These are phyloP conservation scores for Syndactyla subalaris DNA, from an alignment of 2,797 vertebrate genomes.

Conservation along the genomic window DNA sequence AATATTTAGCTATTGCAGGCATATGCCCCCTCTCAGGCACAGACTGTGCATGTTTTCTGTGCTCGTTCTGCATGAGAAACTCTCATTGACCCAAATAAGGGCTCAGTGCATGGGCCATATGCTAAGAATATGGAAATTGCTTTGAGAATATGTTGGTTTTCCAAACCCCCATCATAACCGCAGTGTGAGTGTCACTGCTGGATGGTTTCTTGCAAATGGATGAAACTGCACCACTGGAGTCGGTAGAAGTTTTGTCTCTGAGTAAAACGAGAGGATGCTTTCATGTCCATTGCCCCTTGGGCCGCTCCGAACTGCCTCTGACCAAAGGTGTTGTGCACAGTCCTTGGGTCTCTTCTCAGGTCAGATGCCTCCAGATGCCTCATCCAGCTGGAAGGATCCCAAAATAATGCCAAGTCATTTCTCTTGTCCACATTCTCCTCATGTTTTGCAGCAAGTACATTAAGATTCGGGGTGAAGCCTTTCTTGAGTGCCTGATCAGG, in stretches of 20 bases:
- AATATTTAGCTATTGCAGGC: constrained; percentile 52
- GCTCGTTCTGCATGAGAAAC: constrained; percentile 56
- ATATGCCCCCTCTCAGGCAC: constrained; percentile 32
- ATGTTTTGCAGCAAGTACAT: not conserved
- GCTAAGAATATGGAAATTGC: constrained; percentile 37
- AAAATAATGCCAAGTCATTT: not conserved
- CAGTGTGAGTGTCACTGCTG: not conserved
- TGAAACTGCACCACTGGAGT: not conserved
- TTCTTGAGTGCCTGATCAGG: not conserved
- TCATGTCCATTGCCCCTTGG: not conserved
- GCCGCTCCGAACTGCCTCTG: not conserved
- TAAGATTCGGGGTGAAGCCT: not conserved
- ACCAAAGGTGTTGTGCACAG: not conserved
- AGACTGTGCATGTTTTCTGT: constrained; percentile 25
- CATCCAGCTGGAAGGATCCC: not conserved
- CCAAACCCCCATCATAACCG: not conserved
- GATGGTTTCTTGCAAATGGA: not conserved
- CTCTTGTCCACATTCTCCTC: not conserved
- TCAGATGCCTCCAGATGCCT: not conserved
- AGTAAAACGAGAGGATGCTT: not conserved
- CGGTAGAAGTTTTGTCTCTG: not conserved
- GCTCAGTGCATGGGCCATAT: not conserved
- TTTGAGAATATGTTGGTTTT: constrained; percentile 9
- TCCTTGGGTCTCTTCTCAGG: not conserved
- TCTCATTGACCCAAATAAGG: constrained; percentile 60